Evolutionary conservation across 1,140 invertebrate species (phyloP).

Genomic region (Brachionus plicatilis): DNA sequence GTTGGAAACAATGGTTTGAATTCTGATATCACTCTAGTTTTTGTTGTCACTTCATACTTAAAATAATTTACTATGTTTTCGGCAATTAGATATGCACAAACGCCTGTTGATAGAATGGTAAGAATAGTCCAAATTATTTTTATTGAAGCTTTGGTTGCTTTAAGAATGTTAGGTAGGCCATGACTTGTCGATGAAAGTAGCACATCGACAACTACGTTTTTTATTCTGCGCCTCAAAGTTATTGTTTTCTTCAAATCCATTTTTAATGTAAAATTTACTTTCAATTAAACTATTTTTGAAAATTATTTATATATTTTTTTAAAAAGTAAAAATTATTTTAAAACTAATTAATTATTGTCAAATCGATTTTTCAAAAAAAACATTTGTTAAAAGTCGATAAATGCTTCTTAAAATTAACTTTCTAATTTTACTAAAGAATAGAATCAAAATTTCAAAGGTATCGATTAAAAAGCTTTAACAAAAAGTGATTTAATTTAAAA

Average conservation of each 20-base stretch:
- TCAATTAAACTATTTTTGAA: neutral
- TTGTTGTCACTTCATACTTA: neutral
- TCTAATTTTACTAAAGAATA: too few species aligned
- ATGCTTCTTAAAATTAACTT: too few species aligned
- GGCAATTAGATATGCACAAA: neutral
- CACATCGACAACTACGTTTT: neutral
- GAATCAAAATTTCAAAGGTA: too few species aligned
- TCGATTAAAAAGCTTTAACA: too few species aligned
- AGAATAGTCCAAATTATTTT: conserved; percentile 10
- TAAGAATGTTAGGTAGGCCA: neutral
- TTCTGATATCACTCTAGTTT: neutral
- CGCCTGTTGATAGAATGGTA: neutral
- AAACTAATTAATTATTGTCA: too few species aligned
- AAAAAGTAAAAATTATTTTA: neutral
- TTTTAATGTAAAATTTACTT: neutral
- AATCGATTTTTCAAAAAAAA: too few species aligned
- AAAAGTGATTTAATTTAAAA: too few species aligned
- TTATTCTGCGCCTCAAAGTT: neutral
- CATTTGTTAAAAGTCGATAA: too few species aligned
- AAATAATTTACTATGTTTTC: neutral
- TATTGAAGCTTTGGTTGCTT: neutral
- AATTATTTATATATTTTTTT: neutral
- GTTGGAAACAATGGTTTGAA: neutral
- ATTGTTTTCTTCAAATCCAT: neutral
- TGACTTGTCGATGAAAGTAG: neutral